phyloP scores from a whole-genome alignment of 2,888 invertebrate genomes.

The Chloroclysta siterata region DNA sequence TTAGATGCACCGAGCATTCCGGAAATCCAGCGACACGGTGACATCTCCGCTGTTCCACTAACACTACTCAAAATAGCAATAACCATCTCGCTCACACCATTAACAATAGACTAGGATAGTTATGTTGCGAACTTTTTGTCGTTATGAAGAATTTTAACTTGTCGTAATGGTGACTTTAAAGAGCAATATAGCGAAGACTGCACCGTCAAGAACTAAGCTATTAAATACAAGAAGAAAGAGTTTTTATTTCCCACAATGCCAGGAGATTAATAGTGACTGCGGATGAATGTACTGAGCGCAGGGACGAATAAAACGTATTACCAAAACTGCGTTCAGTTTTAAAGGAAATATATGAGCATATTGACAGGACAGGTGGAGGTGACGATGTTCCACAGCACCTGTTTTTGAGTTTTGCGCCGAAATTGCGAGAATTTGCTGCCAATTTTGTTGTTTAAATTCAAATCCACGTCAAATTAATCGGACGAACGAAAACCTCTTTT shows the following conservation, averaged over 20 bases:
- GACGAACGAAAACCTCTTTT: not conserved
- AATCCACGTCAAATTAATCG: slow-evolving; percentile 6
- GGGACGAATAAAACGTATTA: slow-evolving; percentile 18
- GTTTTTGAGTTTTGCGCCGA: slow-evolving; percentile 13
- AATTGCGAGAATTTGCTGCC: slow-evolving; percentile 18
- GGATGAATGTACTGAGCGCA: slow-evolving; percentile 10
- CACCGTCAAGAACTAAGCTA: not conserved
- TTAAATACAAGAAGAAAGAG: slow-evolving; percentile 16
- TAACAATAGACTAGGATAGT: slow-evolving; percentile 21
- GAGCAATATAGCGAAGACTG: not conserved
- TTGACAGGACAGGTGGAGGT: slow-evolving; percentile 23
- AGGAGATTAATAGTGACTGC: slow-evolving; percentile 13
- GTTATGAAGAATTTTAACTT: slow-evolving; percentile 20
- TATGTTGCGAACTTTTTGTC: slow-evolving; percentile 14
- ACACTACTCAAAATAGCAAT: slow-evolving; percentile 36
- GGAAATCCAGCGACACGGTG: slow-evolving; percentile 30
- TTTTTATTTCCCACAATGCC: slow-evolving; percentile 28
- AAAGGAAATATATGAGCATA: slow-evolving; percentile 22
- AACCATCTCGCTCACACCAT: slow-evolving; percentile 22
- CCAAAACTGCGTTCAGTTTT: slow-evolving; percentile 3
- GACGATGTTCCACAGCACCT: slow-evolving; percentile 18
- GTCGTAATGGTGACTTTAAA: slow-evolving; percentile 19
- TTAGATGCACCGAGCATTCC: slow-evolving; percentile 21
- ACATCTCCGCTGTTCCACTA: slow-evolving; percentile 33
- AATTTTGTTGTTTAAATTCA: slow-evolving; percentile 13